Evolutionary conservation across 2,113 vertebrate genomes (phyloP), one percentile per base, ranked within the genome.

Genomic region (Pelecanoides urinatrix): DNA sequence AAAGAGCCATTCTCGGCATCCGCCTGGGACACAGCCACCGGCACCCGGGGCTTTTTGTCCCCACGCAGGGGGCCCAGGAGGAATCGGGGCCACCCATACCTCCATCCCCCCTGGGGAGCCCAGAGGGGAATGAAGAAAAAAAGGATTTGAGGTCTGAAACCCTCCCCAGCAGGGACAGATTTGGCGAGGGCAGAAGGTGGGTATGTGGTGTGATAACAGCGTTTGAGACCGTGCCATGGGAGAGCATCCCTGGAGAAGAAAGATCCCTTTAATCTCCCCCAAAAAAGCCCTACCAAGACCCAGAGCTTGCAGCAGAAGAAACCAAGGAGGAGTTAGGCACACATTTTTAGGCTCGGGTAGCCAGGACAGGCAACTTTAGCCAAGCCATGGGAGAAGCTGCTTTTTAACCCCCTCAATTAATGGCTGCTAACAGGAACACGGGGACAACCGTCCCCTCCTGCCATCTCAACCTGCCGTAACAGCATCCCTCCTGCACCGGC

Each of bases 1-100:
- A 95, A 94, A 96, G 96, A 90, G 38, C 87, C 50, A 50, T 85
- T 94, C 80, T 94, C 87, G 59, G 90, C 92, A 84, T 14, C 87
- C 50, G n/a, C 18, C 13, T 70, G 86, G 88, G 95, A 63, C 71
- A 30, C 2, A 0, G 86, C 79, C 81, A 30, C 17, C 0, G 19
- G 77, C 88, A 74, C 76, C 75, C 27, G 0, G 29, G 42, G 70
- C 47, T 70, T 26, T 92, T 19, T 90, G 61, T 74, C 78, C 76
- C 78, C 9, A 3, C 0, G 0, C 34, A 9, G 47, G 44, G 50
- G 19, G 42, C 11, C 30, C 0, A 2, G 53, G 73, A 82, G 65
- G 70, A 96, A 53, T 0, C 13, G 1, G 74, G 82, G 94, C 50
- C 89, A 92, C 66, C 40, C 2, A 9, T 13, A 9, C 72, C 79